A percentile compares a stretch with the other conserved stretches of the same genome.
phyloP scores from a whole-genome alignment of 2,888 invertebrate species.

The Oscheius sp. region DNA sequence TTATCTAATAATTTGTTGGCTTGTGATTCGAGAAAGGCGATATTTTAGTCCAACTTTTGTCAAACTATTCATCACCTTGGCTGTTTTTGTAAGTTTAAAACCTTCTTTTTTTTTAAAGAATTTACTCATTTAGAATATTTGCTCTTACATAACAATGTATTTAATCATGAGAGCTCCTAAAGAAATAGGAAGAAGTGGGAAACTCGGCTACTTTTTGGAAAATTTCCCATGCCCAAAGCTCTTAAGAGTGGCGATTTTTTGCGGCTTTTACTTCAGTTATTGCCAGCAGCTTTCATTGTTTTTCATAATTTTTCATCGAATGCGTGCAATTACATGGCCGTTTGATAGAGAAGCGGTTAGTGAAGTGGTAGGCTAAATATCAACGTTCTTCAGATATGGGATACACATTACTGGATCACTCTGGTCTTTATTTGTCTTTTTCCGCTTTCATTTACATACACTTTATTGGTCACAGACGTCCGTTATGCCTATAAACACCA shows the following conservation, averaged over 20 bases:
- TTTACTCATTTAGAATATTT: constrained; percentile 17
- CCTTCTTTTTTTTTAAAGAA: neutral
- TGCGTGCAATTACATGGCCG: constrained; percentile 28
- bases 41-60: constrained; percentile 26
- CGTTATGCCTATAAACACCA: constrained; percentile 3
- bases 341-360: constrained; percentile 29
- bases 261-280: constrained; percentile 21
- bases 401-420: constrained; percentile 30
- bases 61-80: constrained; percentile 25
- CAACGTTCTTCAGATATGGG: constrained; percentile 26
- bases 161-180: constrained; percentile 17
- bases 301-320: constrained; percentile 20
- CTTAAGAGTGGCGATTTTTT: constrained; percentile 7
- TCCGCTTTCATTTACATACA: constrained; percentile 22
- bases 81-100: constrained; percentile 21
- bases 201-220: constrained; percentile 3
- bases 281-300: constrained; percentile 23
- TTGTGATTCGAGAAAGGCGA: constrained; percentile 20
- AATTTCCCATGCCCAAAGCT: constrained; percentile 15
- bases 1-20: constrained; percentile 11
- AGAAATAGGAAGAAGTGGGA: neutral
- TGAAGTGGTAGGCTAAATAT: neutral
- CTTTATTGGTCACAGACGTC: constrained; percentile 1
- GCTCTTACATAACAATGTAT: constrained; percentile 12
- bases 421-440: constrained; percentile 18